phyloP scores from a whole-genome alignment of 2,797 vertebrate species.

The Tachyglossus aculeatus region DNA sequence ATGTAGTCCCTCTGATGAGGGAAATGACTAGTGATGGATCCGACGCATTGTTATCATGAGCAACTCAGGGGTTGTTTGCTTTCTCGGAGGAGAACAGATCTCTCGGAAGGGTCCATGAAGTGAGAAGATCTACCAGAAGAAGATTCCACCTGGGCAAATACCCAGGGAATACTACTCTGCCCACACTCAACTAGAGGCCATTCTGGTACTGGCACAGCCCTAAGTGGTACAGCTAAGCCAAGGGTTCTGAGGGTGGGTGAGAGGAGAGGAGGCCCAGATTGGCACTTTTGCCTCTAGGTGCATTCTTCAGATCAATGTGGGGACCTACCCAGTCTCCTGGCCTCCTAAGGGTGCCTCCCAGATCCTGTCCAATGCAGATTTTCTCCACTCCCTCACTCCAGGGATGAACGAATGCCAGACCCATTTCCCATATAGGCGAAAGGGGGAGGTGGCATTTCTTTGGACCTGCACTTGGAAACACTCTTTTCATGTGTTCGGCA shows the following conservation, averaged over 20 bases:
- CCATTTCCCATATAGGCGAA: too few relatives aligned
- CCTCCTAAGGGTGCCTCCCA: too few relatives aligned
- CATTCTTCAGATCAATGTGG: too few relatives aligned
- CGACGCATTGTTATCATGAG: not conserved
- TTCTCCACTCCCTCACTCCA: too few relatives aligned
- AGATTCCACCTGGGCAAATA: conserved; percentile 32
- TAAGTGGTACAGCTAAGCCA: not conserved
- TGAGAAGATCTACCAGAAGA: conserved; percentile 5
- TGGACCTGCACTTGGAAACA: too few relatives aligned
- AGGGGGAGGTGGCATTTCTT: too few relatives aligned
- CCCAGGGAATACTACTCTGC: not conserved
- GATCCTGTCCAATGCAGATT: too few relatives aligned
- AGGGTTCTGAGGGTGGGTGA: not conserved
- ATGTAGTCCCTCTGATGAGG: not conserved
- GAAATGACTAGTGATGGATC: not conserved
- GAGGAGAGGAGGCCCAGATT: not conserved
- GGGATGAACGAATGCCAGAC: too few relatives aligned
- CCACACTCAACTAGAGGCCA: not conserved
- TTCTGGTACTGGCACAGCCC: not conserved
- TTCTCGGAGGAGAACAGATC: not conserved
- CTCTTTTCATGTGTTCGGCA: too few relatives aligned
- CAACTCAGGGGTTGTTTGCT: not conserved
- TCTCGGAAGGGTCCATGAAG: conserved; percentile 14
- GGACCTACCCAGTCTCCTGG: too few relatives aligned
- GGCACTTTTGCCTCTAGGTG: too few relatives aligned